Conservation (phyloP, 2,113 vertebrate species). For the Tiliqua scincoides region DNA sequence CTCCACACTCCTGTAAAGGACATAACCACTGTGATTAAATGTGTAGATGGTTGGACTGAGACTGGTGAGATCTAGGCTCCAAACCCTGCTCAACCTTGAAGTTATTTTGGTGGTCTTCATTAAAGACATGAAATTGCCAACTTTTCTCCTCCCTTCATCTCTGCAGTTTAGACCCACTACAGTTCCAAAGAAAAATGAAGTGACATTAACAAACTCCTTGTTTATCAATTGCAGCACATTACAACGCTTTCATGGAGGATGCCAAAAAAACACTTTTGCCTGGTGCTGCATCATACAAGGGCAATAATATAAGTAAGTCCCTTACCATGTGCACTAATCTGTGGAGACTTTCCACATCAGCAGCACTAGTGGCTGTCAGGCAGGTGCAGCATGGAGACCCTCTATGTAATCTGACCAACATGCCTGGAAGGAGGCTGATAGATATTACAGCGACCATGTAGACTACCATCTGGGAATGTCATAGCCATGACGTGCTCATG, state of each 20-base stretch:
- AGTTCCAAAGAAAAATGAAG: too few relatives aligned
- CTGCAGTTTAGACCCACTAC: too few relatives aligned
- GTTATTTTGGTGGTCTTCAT: background rate
- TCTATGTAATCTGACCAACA: background rate
- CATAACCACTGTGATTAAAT: background rate
- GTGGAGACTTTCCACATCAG: background rate
- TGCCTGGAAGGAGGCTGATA: too few relatives aligned
- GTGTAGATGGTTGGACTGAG: background rate
- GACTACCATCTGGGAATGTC: background rate
- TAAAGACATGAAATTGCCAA: too few relatives aligned
- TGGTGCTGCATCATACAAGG: too few relatives aligned
- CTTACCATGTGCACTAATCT: background rate
- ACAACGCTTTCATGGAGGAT: too few relatives aligned
- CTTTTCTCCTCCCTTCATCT: too few relatives aligned
- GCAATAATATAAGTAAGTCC: background rate
- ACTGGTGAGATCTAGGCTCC: background rate
- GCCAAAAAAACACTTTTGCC: too few relatives aligned
- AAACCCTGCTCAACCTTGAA: background rate
- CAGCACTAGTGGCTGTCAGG: background rate
- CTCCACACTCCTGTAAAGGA: background rate
- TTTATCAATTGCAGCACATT: too few relatives aligned
- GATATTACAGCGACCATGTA: background rate
- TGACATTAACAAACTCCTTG: too few relatives aligned
- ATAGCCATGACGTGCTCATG: background rate
- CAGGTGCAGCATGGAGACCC: background rate